Evolutionary conservation across 1,140 invertebrate species (phyloP).

Genomic region (Paraescarpia echinospica): DNA sequence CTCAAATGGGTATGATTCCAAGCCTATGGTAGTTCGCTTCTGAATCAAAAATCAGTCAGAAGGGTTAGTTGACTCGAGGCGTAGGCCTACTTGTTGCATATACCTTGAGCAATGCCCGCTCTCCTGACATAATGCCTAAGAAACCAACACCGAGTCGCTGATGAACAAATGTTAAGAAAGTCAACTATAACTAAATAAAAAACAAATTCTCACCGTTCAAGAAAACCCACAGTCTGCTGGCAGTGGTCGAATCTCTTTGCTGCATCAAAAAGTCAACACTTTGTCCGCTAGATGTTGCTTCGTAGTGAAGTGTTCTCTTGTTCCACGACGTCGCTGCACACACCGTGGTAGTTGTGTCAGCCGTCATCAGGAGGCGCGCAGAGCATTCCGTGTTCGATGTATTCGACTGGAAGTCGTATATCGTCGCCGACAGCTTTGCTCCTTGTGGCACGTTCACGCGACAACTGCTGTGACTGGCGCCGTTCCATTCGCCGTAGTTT

Average conservation of each 20-base stretch:
- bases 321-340: not conserved
- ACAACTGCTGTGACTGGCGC: not conserved
- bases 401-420: not conserved
- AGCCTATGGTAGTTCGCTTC: no score
- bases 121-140: not conserved
- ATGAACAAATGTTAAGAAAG: not conserved
- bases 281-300: not conserved
- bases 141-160: not conserved
- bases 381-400: not conserved
- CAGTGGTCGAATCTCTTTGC: not conserved
- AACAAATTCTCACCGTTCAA: not conserved
- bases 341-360: not conserved
- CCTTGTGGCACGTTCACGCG: not conserved
- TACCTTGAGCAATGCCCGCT: not conserved
- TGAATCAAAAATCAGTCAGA: no score
- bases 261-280: not conserved
- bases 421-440: not conserved
- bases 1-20: no score
- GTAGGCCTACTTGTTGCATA: no score
- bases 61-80: no score
- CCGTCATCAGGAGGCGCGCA: not conserved
- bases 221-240: not conserved
- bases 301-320: not conserved
- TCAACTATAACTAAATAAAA: not conserved
- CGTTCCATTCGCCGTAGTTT: not conserved